These are phyloP conservation scores for Agrypnia vestita DNA, from an alignment of 1,140 invertebrate genomes.

Conservation along the genomic window DNA sequence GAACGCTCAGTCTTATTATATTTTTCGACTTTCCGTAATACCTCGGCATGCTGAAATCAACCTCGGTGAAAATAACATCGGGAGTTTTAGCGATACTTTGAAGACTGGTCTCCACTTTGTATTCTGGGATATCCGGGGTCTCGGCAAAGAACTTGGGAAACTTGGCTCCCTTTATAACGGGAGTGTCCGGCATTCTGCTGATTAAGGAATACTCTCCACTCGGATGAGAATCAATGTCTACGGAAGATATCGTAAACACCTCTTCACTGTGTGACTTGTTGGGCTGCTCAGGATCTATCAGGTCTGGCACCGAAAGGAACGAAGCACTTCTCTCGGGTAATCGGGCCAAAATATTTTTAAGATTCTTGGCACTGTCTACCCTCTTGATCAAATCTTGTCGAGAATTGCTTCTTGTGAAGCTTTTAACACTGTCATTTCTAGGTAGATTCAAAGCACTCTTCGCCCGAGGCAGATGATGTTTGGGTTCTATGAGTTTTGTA, in stretches of 20 bases:
- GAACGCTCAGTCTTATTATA: slow-evolving; percentile 51
- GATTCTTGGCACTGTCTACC: slow-evolving; percentile 69
- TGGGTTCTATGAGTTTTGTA: not conserved
- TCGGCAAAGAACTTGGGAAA: slow-evolving; percentile 71
- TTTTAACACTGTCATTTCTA: slow-evolving; percentile 69
- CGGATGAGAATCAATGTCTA: slow-evolving; percentile 9
- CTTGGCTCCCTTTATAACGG: slow-evolving; percentile 68
- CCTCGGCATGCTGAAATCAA: slow-evolving; percentile 71
- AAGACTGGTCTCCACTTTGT: slow-evolving; percentile 68
- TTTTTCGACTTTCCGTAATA: slow-evolving; percentile 65
- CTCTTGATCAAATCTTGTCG: slow-evolving; percentile 64
- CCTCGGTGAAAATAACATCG: slow-evolving; percentile 66
- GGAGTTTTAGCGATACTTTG: slow-evolving; percentile 69
- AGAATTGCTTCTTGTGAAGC: slow-evolving; percentile 65
- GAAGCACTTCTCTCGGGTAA: slow-evolving; percentile 71
- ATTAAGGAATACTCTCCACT: slow-evolving; percentile 65
- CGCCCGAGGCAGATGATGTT: slow-evolving; percentile 30
- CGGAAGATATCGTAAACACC: slow-evolving; percentile 39
- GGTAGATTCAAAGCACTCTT: slow-evolving; percentile 63
- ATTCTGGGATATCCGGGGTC: slow-evolving; percentile 67
- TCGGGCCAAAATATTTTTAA: slow-evolving; percentile 68
- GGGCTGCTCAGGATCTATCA: slow-evolving; percentile 61
- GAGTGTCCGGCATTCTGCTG: slow-evolving; percentile 69
- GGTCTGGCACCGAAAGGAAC: slow-evolving; percentile 69
- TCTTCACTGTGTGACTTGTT: slow-evolving; percentile 43